phyloP scores from a whole-genome alignment of 2,888 invertebrate genomes.

The Gortyna flavago region DNA sequence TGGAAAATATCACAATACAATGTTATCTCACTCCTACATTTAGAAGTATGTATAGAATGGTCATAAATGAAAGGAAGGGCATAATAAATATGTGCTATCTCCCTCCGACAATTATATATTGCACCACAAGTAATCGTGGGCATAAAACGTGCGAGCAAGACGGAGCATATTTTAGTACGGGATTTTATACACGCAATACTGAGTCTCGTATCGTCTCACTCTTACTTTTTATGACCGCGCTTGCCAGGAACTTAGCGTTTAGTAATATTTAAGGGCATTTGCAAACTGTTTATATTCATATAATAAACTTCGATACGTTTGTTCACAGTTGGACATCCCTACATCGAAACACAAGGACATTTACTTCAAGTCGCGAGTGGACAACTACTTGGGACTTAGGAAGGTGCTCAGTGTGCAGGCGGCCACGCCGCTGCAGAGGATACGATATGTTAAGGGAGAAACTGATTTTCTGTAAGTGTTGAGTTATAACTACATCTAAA shows the following conservation, averaged over 20 bases:
- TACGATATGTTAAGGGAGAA: conserved; percentile 81
- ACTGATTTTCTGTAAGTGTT: conserved; percentile 85
- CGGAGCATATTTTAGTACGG: no score
- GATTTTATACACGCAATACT: no score
- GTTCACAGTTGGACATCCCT: conserved; percentile 81
- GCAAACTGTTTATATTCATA: neutral
- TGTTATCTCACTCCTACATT: no score
- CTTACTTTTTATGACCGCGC: no score
- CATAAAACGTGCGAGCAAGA: no score
- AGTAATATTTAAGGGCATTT: neutral
- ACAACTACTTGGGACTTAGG: conserved; percentile 78
- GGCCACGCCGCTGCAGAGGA: conserved; percentile 80
- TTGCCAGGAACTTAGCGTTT: neutral
- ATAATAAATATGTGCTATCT: no score
- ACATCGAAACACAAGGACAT: conserved; percentile 80
- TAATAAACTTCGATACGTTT: neutral
- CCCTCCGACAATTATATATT: no score
- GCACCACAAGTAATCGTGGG: no score
- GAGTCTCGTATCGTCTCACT: no score
- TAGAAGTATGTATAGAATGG: no score
- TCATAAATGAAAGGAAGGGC: no score
- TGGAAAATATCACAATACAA: no score
- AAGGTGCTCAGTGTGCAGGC: conserved; percentile 84
- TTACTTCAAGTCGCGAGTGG: conserved; percentile 84
- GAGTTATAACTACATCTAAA: conserved; percentile 68